Evolutionary conservation across 2,888 invertebrate genomes (phyloP), one percentile per base, ranked within the genome.

Genomic region (Nemurella pictetii): DNA sequence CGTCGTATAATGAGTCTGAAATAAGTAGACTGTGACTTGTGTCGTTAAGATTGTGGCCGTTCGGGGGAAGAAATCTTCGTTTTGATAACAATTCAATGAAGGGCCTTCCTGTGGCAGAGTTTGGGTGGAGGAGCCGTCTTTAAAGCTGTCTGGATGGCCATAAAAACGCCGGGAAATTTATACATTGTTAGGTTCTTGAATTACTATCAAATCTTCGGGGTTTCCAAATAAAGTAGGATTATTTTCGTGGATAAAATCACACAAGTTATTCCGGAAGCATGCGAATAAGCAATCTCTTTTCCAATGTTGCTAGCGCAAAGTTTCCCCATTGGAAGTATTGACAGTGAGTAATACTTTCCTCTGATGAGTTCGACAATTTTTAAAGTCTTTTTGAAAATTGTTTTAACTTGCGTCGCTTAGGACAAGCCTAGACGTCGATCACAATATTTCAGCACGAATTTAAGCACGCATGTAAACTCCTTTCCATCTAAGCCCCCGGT

Each of bases 341-440:
- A 75, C 75, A 75, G 27, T 75, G 75, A 75, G 27, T 75, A 20
- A 75, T 35, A 20, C 32, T 35, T 80, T 30, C 35, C 55, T 20
- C 15, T 15, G 55, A 55, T 55, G 20, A 2, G 20, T 55, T 55
- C 55, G 55, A 55, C 55, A 55, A 55, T 55, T 35, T 35, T 80
- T 80, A 35, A 80, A 35, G 32, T 32, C 80, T 32, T 26, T 80
- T 80, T 80, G 35, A 35, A 80, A 80, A 35, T 35, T 35, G 80
- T 35, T 30, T 36, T 20, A 80, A 80, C 26, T 80, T 32, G 9
- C 80, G 5, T 30, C 80, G 35, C 32, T 80, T 36, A 26, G 27
- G 26, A 30, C 78, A 12, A 30, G 78, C 78, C 29, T 5, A 29
- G n/a, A 28, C 78, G 78, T 78, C 78, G 30, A 78, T 78, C 78